Percentiles rank a stretch among this genome's conserved stretches.
phyloP scores from a whole-genome alignment of 2,888 invertebrate genomes.

The Meiosimyza platycephala region DNA sequence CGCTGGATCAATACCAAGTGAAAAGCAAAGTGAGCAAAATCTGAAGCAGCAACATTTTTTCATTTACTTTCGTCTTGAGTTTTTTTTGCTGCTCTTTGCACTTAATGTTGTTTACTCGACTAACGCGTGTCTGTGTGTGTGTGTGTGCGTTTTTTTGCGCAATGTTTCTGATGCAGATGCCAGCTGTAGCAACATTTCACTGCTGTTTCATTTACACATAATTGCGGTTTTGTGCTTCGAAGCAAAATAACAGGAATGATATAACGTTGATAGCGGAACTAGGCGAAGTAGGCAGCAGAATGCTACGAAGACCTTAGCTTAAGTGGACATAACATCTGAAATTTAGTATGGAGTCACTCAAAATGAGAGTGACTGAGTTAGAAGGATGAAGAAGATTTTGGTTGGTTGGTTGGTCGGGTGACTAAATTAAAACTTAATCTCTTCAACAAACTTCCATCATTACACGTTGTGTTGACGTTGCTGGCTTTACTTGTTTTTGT shows the following conservation, averaged over 20 bases:
- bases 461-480: background rate
- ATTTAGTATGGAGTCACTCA: no score
- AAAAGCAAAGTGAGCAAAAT: background rate
- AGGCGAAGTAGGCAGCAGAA: no score
- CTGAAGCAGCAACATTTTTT: background rate
- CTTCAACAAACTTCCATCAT: conserved; percentile 16
- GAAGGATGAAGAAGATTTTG: no score
- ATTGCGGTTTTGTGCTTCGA: background rate
- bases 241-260: no score
- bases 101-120: background rate
- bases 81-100: background rate
- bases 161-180: no score
- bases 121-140: conserved; percentile 22
- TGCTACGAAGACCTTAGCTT: no score
- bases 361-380: no score
- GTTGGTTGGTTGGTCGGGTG: background rate
- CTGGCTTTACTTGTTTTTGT: background rate
- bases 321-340: no score
- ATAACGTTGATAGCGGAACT: no score
- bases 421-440: conserved; percentile 24
- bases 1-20: background rate
- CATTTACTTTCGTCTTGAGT: background rate
- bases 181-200: background rate
- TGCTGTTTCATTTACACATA: background rate
- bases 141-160: background rate